Evolutionary conservation across 2,888 invertebrate species (phyloP).

Genomic region (Aspidiotus destructor): DNA sequence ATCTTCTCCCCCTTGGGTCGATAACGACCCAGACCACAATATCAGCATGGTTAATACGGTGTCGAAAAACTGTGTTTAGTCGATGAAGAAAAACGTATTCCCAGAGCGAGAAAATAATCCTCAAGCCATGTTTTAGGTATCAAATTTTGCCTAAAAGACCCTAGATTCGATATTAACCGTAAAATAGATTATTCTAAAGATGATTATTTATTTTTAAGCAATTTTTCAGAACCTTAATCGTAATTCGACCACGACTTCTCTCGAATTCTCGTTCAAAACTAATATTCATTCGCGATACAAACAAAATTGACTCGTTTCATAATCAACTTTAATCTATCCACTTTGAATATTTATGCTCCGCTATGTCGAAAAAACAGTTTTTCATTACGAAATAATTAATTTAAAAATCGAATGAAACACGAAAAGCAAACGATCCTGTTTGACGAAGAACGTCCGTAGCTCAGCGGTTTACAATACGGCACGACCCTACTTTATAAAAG

Average conservation of each 20-base stretch:
- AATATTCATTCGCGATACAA: too few species aligned
- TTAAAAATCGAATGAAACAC: slow-evolving; percentile 15
- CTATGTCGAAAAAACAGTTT: neutral
- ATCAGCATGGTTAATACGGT: neutral
- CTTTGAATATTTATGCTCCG: neutral
- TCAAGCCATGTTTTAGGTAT: neutral
- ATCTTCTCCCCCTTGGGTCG: too few species aligned
- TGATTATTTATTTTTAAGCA: neutral
- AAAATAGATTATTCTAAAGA: neutral
- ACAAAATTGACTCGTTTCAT: neutral
- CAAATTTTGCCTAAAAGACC: neutral
- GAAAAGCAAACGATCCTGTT: slow-evolving; percentile 11
- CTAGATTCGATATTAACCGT: neutral
- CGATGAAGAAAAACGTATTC: neutral
- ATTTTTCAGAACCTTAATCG: neutral
- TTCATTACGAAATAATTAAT: neutral
- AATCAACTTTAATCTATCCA: neutral
- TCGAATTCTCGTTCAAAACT: neutral
- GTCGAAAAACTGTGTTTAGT: neutral
- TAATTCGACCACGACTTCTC: neutral
- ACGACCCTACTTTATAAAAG: neutral
- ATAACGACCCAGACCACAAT: too few species aligned
- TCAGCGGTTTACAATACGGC: slow-evolving; percentile 15
- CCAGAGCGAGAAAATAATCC: neutral
- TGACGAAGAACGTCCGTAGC: neutral